Conservation (phyloP, 2,797 vertebrate species). For the Etheostoma perlongum region DNA sequence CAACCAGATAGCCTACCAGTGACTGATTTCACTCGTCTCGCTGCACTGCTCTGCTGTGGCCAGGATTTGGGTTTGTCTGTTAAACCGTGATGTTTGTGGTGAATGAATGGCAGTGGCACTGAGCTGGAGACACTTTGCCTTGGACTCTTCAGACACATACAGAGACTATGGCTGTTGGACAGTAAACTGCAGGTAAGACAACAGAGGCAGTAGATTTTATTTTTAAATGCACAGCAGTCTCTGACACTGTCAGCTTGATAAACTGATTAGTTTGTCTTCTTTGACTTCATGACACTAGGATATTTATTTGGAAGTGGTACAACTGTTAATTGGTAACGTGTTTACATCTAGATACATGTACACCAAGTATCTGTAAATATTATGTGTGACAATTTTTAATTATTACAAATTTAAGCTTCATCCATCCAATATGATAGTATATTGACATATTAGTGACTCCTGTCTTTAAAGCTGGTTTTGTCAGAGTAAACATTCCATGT, state of each 20-base stretch:
- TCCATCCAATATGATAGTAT: too few species aligned
- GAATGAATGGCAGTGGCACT: constrained; percentile 66
- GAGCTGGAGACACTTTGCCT: constrained; percentile 44
- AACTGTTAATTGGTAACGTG: background rate
- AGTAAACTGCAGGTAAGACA: constrained; percentile 72
- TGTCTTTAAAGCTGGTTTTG: background rate
- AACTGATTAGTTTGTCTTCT: background rate
- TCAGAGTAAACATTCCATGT: background rate
- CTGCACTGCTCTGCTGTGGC: constrained; percentile 13
- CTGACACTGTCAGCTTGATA: background rate
- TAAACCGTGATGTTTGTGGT: constrained; percentile 25
- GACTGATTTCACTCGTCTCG: constrained; percentile 26
- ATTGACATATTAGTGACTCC: background rate
- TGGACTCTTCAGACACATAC: constrained; percentile 29
- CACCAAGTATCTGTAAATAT: background rate
- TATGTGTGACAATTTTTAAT: background rate
- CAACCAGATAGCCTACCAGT: background rate
- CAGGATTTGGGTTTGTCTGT: constrained; percentile 78
- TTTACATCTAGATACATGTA: background rate
- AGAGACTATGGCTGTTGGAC: constrained; percentile 63
- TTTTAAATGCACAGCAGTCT: constrained; percentile 11
- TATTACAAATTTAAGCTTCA: background rate
- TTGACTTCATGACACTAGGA: background rate
- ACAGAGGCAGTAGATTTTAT: background rate
- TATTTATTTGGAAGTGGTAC: background rate